Evolutionary conservation across 2,888 invertebrate genomes (phyloP), one percentile per base, ranked within the genome.

Genomic region (Dendrolimus pini): DNA sequence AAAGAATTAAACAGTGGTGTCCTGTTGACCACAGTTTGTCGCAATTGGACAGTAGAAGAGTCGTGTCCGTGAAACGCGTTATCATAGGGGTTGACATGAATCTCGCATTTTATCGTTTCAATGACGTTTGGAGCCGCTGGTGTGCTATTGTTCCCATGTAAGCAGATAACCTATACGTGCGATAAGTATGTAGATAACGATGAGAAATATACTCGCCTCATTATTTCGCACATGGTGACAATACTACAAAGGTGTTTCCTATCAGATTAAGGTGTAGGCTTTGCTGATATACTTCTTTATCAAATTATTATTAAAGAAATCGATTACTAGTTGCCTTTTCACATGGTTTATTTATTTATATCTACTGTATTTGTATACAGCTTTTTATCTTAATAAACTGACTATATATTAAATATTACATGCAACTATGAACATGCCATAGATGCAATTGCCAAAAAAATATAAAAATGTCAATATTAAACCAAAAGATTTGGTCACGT

Each of bases 151-250:
- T 57, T 54, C 54, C n/a, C 47, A 47, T 58, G 54, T 57, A 58
- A 53, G 53, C 47, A 54, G 63, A 65, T 66, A 66, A 64, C 63
- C 64, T 60, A 64, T 63, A 58, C 56, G 54, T 60, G 59, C 55
- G 64, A 64, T 64, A 64, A 65, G 57, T 54, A 42, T n/a, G 55
- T 41, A 54, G 60, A 66, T 64, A 64, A 64, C 57, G 54, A 54
- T 55, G 55, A 12, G 58, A 58, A 57, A 55, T 13, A 53, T 53
- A 58, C 54, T 54, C 52, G 57, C 41, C 53, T 42, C 47, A 18
- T 47, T 10, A 47, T 9, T 10, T 47, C 47, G 47, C 47, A 47
- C 47, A 3, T 47, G 47, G 47, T 47, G 10, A 47, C 47, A 47
- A 47, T 47, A 47, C 14, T 18, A 18, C 18, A 18, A 47, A 47